Evolutionary conservation across 2,113 vertebrate species (phyloP).

Genomic region (Ptyas mucosa): DNA sequence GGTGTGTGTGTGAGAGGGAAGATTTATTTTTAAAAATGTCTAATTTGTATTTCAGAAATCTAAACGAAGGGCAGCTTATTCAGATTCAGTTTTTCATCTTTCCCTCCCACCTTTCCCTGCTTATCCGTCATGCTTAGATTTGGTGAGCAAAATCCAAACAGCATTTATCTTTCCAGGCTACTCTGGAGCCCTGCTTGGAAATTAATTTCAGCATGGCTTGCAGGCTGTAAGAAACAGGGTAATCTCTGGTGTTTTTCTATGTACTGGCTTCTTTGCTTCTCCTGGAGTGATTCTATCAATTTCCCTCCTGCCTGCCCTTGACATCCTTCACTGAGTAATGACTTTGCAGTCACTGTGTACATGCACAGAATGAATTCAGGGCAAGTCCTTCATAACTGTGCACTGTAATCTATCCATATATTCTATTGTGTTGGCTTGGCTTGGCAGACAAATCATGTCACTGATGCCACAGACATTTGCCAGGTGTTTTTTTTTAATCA

Average conservation of each 20-base stretch:
- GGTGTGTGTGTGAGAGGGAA: not conserved
- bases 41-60: not conserved
- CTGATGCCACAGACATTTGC: not conserved
- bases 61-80: not conserved
- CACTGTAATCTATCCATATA: not conserved
- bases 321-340: not conserved
- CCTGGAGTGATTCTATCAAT: not conserved
- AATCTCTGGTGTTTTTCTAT: not conserved
- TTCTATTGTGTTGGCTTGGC: not conserved
- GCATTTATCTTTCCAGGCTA: not conserved
- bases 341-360: not conserved
- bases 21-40: not conserved
- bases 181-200: not conserved
- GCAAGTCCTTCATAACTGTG: not conserved
- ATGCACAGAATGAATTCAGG: not conserved
- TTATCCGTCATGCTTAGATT: not conserved
- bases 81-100: accelerated
- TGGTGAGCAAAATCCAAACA: not conserved
- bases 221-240: not conserved
- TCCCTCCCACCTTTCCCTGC: not conserved
- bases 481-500: not conserved
- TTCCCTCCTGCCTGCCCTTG: not conserved
- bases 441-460: not conserved
- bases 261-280: not conserved
- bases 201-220: constrained; percentile 11